These are phyloP conservation scores for Narcine bancroftii DNA, from an alignment of 2,113 vertebrate species.

Conservation along the genomic window DNA sequence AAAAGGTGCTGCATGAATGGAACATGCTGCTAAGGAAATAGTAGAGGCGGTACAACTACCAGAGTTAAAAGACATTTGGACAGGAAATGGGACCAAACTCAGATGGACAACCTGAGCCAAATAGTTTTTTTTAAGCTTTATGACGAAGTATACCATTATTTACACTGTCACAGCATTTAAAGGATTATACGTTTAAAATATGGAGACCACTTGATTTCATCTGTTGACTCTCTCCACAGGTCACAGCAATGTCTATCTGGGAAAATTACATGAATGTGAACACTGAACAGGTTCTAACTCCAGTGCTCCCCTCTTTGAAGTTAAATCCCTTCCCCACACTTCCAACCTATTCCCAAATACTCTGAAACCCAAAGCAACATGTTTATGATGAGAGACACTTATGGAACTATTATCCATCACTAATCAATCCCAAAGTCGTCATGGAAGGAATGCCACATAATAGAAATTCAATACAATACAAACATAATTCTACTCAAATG, in stretches of 20 bases:
- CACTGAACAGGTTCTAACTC: neutral
- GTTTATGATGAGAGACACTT: neutral
- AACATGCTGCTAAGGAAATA: no score
- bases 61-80: no score
- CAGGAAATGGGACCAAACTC: no score
- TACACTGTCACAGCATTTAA: no score
- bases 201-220: no score
- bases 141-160: no score
- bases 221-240: neutral
- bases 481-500: neutral
- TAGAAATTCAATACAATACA: neutral
- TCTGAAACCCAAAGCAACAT: neutral
- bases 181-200: no score
- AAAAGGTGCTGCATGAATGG: no score
- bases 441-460: neutral
- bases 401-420: neutral
- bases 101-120: no score
- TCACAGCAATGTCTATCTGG: neutral
- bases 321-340: neutral
- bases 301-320: neutral
- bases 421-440: neutral
- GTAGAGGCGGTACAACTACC: no score
- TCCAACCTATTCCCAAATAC: no score
- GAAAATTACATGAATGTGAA: neutral
- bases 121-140: no score